Base-by-base conservation (phyloP, 2,113 vertebrate genomes). In the Nipponia nippon region DNA sequence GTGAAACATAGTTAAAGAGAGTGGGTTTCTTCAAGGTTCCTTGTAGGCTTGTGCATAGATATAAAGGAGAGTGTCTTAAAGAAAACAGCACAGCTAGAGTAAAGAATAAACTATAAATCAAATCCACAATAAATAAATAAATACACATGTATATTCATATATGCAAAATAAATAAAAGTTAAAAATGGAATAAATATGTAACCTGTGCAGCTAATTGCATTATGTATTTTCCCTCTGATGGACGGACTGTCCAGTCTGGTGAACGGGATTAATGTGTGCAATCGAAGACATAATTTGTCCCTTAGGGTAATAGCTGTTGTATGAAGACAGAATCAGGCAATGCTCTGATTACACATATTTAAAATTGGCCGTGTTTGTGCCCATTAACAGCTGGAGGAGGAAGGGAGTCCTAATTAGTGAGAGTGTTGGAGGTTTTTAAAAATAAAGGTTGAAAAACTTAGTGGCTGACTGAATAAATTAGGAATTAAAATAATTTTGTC, bases 361-460 rank as follows among this genome's bases (percentile, higher is more conserved):
- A 59, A 94, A 81, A 82, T 36, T 93, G 80, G 50, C 26, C 49
- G 14, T 77, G 34, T 91, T 87, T 94, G 76, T 89, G 50, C 83
- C 84, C 72, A 70, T 93, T 87, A 91, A 65, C 69, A 89, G 92
- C 81, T 97, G 90, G 77, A 87, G 46, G 59, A 87, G 91, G 67
- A 94, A 89, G 40, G 20, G 63, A 91, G 38, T 53, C 42, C 52
- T 95, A 93, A 94, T 96, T 96, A 95, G 63, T 0, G 1, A 83
- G 56, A 69, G 44, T 56, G 49, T 69, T 89, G 67, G 14, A 66
- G 7, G 7, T 47, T 89, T 96, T 91, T 77, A 56, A 91, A 94
- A 91, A 93, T 36, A 77, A 89, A 91, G 9, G 16, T 49, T 84
- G 40, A 40, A 91, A 85, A 83, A 61, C 7, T 77, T 42, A 83